Base-by-base conservation (phyloP, 30 jellyfish, hydroid and myxozoan species). In the Morbakka virulenta region DNA sequence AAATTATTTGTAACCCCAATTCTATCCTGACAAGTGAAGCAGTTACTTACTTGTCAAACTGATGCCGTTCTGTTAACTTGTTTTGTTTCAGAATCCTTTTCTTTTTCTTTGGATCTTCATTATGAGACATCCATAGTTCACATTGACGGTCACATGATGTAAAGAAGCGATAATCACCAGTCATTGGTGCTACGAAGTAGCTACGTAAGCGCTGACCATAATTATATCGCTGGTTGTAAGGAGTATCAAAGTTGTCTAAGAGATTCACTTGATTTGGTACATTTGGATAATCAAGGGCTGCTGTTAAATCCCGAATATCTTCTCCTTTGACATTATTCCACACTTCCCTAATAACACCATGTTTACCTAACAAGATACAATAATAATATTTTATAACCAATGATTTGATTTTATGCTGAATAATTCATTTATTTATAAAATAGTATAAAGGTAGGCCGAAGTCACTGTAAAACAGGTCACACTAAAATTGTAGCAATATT, bases 161-260 rank as follows among this genome's bases (percentile, higher is more conserved):
- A n/a, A 91, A 95, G 53, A 91, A 91, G 29, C 95, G 86, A 49
- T 85, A 91, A 62, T 91, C 98, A 2, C 98, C 98, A 23, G 98
- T 91, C 98, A 91, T 91, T 67, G 98, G 98, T 50, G 98, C 98
- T 27, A 85, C 86, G 70, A 91, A 91, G 61, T 91, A 87, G 64
- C 98, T 96, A 49, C 89, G 85, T 31, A 91, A 27, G 29, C 98
- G 89, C 67, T 91, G 98, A 0, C 98, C 98, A 35, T 85, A 91
- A 69, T 91, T 91, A 51, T 76, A 84, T 48, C 91, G 24, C 28
- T 91, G 93, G 80, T 85, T 86, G 35, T 83, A 76, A 0, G 98
- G 98, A 22, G 96, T 85, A 48, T 91, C 98, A 65, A 91, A 91
- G 22, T 80, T 52, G 17, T 83, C 69, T 20, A 91, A 84, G 22